These are phyloP conservation scores for Neotoxoptera formosana DNA, from an alignment of 1,140 invertebrate species.

Conservation along the genomic window DNA sequence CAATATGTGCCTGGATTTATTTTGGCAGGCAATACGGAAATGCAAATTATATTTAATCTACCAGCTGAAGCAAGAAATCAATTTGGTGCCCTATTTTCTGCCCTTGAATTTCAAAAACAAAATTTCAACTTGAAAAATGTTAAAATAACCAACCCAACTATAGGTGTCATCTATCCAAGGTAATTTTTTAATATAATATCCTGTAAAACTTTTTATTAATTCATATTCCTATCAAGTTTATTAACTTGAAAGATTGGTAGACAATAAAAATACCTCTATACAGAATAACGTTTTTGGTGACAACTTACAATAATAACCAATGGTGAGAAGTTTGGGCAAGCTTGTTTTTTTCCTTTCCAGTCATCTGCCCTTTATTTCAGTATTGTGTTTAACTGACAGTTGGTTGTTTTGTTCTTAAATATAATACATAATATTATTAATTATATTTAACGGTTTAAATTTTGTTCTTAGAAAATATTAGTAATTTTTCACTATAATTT, in stretches of 20 bases:
- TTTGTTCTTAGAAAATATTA: neutral
- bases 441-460: neutral
- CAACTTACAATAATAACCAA: constrained; percentile 38
- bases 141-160: constrained; percentile 66
- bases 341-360: neutral
- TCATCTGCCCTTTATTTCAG: neutral
- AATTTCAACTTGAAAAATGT: neutral
- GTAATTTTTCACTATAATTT: neutral
- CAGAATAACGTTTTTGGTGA: neutral
- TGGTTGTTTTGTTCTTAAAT: neutral
- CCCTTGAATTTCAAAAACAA: constrained; percentile 48
- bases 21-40: neutral
- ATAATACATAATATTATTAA: neutral
- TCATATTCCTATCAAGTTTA: neutral
- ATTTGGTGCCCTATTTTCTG: constrained; percentile 28
- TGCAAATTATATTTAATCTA: constrained; percentile 33
- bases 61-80: constrained; percentile 24
- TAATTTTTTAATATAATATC: constrained; percentile 63
- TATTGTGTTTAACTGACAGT: neutral
- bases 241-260: constrained; percentile 5
- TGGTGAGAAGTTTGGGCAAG: constrained; percentile 12
- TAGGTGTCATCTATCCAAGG: constrained; percentile 66
- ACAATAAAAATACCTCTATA: neutral
- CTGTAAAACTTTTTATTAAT: neutral
- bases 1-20: constrained; percentile 38